Evolutionary conservation across 2,113 vertebrate species (phyloP), one percentile per base, ranked within the genome.

Genomic region (Paratilapia polleni): DNA sequence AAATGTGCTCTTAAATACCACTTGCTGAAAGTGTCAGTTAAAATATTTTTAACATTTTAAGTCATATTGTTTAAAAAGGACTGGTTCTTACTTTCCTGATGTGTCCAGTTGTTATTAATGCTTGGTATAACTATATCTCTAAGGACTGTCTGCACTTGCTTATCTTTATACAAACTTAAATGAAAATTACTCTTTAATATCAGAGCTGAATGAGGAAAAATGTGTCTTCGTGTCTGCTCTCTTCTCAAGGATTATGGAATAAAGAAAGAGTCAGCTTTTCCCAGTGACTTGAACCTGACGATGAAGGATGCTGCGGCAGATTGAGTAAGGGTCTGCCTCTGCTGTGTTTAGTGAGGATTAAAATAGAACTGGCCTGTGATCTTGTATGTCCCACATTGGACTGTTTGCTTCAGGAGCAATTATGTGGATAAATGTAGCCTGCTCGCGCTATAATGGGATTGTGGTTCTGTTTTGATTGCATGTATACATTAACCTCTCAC

Each of bases 181-280:
- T 58, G 56, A 43, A 82, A 88, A 82, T 62, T 4, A 68, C 15
- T 83, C 74, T 77, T 28, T 77, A 54, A 26, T 63, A 77, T 85
- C 77, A 58, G 1, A 82, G 66, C 43, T 80, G 62, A 68, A 77
- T 77, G 62, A 57, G 77, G 56, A 38, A 80, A 77, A 83, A 59
- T 85, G 61, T 79, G 56, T 47, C 31, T 5, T 70, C 1, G 4
- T 49, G 81, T 73, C 74, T 66, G 80, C 57, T 43, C n/a, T 47
- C 14, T 83, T 84, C 61, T 89, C 80, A 81, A n/a, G 77, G 76
- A 88, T 89, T 77, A 86, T 68, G 80, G 87, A 85, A 83, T 83
- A 78, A 82, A 73, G 49, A 62, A 13, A 68, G 75, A 64, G 56
- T 52, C 49, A 2, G 6, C 75, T 59, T 83, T 31, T 81, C 49